Evolutionary conservation across 2,797 vertebrate species (phyloP).

Genomic region (Coreius guichenoti): DNA sequence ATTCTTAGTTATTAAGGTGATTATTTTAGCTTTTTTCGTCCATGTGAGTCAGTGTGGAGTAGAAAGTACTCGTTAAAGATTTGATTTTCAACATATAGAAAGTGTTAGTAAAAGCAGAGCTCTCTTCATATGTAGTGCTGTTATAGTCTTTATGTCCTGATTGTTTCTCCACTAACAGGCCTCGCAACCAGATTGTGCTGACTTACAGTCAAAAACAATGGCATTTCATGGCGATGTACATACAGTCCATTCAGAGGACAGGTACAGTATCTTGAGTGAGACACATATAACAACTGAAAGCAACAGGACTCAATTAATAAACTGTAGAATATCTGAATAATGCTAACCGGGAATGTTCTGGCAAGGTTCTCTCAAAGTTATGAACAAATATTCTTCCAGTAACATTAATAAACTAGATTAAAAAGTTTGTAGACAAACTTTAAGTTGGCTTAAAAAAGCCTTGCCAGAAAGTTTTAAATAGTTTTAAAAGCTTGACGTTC

Average conservation of each 20-base stretch:
- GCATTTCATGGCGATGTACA: not conserved
- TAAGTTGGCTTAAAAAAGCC: too few relatives aligned
- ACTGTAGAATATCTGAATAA: not conserved
- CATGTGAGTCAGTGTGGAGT: not conserved
- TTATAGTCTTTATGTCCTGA: not conserved
- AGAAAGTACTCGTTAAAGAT: slow-evolving; percentile 10
- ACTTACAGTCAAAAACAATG: not conserved
- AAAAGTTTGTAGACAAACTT: too few relatives aligned
- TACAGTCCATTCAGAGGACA: too few relatives aligned
- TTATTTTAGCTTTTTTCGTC: slow-evolving; percentile 53
- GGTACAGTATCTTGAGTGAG: not conserved
- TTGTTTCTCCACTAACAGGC: not conserved
- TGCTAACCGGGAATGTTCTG: too few relatives aligned
- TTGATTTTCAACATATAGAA: too few relatives aligned
- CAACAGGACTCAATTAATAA: not conserved
- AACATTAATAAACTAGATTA: too few relatives aligned
- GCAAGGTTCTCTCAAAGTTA: too few relatives aligned
- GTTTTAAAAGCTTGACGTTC: too few relatives aligned
- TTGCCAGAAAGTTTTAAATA: too few relatives aligned
- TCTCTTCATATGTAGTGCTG: not conserved
- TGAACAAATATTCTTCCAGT: too few relatives aligned
- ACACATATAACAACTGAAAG: not conserved
- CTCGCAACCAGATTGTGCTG: not conserved
- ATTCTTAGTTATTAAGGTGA: slow-evolving; percentile 68
- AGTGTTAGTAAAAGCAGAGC: not conserved